phyloP scores from a whole-genome alignment of 2,113 vertebrate genomes.

The Potamarius usumacintae region DNA sequence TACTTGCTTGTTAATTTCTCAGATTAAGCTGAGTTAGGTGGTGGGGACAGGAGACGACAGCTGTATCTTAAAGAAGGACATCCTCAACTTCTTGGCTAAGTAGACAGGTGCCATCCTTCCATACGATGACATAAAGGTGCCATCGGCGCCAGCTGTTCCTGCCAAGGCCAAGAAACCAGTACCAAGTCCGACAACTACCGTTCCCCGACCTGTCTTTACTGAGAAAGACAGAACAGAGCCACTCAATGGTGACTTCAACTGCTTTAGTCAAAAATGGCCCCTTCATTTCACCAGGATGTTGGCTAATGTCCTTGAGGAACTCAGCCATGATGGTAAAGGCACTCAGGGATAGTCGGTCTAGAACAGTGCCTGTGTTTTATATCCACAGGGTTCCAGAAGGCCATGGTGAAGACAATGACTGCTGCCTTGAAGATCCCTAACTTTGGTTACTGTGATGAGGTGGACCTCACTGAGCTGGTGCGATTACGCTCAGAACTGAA shows the following conservation, averaged over 20 bases:
- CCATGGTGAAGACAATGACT: constrained; percentile 92
- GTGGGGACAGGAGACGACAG: constrained; percentile 90
- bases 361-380: background rate
- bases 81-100: constrained; percentile 89
- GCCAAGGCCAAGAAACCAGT: constrained; percentile 58
- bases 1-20: constrained; percentile 29
- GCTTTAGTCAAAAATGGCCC: background rate
- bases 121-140: constrained; percentile 29
- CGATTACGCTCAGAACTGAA: constrained; percentile 80
- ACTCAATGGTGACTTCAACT: constrained; percentile 78
- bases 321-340: background rate
- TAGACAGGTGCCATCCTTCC: constrained; percentile 91
- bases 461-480: constrained; percentile 84
- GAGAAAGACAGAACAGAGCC: constrained; percentile 85
- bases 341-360: background rate
- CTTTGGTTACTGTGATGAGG: constrained; percentile 90
- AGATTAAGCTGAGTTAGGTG: constrained; percentile 96
- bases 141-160: constrained; percentile 77
- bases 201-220: constrained; percentile 70
- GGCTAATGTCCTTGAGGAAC: background rate
- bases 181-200: constrained; percentile 36
- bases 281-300: too few relatives aligned
- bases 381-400: constrained; percentile 85
- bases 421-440: constrained; percentile 90
- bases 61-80: constrained; percentile 95